Conservation (phyloP, 2,888 invertebrate genomes). For the Tenodera sinensis region DNA sequence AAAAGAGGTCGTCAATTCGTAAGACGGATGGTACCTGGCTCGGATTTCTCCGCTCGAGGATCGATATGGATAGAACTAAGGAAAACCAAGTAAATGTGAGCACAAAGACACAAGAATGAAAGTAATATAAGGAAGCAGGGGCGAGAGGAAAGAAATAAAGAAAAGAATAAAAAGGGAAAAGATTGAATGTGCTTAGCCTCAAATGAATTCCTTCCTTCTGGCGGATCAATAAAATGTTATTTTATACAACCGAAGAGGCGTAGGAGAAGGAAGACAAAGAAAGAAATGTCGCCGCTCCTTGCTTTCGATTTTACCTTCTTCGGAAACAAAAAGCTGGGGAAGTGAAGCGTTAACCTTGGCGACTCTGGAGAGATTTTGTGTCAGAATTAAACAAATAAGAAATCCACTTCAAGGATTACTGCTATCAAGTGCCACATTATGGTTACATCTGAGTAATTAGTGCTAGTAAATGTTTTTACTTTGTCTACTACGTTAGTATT, state of each 20-base stretch:
- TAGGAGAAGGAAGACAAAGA: neutral
- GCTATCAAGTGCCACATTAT: too few relatives aligned
- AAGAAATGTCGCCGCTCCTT: neutral
- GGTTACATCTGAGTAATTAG: too few relatives aligned
- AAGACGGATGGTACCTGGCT: constrained; percentile 19
- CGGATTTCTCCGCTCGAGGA: constrained; percentile 12
- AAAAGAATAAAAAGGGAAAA: neutral
- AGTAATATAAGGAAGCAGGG: neutral
- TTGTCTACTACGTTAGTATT: too few relatives aligned
- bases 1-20: neutral
- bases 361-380: neutral
- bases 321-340: neutral
- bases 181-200: constrained; percentile 20
- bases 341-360: neutral
- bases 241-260: constrained; percentile 15
- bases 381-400: neutral
- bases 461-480: too few relatives aligned
- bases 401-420: too few relatives aligned
- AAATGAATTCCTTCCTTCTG: constrained; percentile 20
- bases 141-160: neutral
- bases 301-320: neutral
- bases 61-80: constrained; percentile 23
- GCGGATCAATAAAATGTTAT: constrained; percentile 25
- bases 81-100: constrained; percentile 9
- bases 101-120: constrained; percentile 12